phyloP scores from a whole-genome alignment of 2,113 vertebrate genomes.

The Empidonax traillii region DNA sequence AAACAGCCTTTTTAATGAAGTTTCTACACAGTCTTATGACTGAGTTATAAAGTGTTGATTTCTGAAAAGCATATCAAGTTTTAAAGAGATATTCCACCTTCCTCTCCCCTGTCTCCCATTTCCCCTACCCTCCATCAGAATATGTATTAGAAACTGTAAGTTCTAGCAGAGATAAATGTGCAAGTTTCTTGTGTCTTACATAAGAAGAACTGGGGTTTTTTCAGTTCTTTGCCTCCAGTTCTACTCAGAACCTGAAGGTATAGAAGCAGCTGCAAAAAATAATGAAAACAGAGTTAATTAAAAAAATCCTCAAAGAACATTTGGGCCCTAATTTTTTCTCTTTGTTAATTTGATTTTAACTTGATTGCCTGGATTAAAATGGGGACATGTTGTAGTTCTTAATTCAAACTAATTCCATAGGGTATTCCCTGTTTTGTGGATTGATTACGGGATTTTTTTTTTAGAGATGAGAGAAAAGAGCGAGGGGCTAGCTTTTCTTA shows the following conservation, averaged over 20 bases:
- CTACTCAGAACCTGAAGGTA: constrained; percentile 10
- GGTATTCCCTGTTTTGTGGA: not conserved
- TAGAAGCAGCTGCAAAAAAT: constrained; percentile 1
- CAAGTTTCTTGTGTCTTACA: rapidly evolving
- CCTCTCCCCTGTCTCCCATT: not conserved
- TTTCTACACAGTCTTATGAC: not conserved
- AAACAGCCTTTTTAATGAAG: not conserved
- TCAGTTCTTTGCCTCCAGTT: not conserved
- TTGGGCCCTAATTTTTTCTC: not conserved
- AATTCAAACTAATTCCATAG: not conserved
- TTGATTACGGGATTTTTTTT: not conserved
- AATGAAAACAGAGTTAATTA: constrained; percentile 11
- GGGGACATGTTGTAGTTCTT: not conserved
- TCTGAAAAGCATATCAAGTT: not conserved
- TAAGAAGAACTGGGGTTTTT: rapidly evolving
- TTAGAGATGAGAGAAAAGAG: not conserved
- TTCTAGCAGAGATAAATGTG: not conserved
- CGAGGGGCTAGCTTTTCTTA: not conserved
- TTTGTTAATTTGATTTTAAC: constrained; percentile 37
- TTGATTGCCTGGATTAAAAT: constrained; percentile 10
- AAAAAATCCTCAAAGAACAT: constrained; percentile 25
- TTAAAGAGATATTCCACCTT: not conserved
- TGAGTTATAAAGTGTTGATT: not conserved
- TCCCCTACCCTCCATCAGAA: not conserved
- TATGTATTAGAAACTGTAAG: not conserved